A percentile compares a stretch with the other conserved stretches of the same genome.
Conservation (phyloP, 1,140 invertebrate species). For the Apis dorsata region DNA sequence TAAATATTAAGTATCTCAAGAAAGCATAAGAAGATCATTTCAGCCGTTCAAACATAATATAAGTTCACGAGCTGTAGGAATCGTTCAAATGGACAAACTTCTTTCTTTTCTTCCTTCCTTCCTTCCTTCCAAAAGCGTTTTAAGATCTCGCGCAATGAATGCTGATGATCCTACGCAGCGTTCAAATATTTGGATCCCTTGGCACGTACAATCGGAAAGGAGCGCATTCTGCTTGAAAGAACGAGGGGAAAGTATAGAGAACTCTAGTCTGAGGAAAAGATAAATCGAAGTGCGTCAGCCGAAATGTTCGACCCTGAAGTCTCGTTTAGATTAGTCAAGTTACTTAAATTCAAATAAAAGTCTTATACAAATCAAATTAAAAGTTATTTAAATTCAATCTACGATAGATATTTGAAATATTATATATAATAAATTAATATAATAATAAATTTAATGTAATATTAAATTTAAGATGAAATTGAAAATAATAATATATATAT, state of each 20-base stretch:
- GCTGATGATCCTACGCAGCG: constrained; percentile 25
- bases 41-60: constrained; percentile 41
- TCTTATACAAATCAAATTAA: no score
- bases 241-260: not conserved
- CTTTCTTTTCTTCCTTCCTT: not conserved
- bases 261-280: not conserved
- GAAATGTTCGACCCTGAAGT: not conserved
- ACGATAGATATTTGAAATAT: no score
- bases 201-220: constrained; percentile 15
- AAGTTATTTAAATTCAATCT: no score
- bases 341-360: no score
- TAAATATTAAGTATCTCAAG: constrained; percentile 42
- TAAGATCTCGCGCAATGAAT: constrained; percentile 22
- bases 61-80: constrained; percentile 44
- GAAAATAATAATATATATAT: no score
- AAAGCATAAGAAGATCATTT: constrained; percentile 3
- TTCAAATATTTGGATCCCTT: constrained; percentile 30
- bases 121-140: constrained; percentile 39
- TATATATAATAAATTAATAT: no score
- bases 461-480: no score
- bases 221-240: constrained; percentile 3
- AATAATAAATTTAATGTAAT: no score
- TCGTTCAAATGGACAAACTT: constrained; percentile 23
- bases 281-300: constrained; percentile 10
- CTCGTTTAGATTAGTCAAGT: no score